phyloP scores from a whole-genome alignment of 2,888 invertebrate genomes.

The Eucera pruinosa region DNA sequence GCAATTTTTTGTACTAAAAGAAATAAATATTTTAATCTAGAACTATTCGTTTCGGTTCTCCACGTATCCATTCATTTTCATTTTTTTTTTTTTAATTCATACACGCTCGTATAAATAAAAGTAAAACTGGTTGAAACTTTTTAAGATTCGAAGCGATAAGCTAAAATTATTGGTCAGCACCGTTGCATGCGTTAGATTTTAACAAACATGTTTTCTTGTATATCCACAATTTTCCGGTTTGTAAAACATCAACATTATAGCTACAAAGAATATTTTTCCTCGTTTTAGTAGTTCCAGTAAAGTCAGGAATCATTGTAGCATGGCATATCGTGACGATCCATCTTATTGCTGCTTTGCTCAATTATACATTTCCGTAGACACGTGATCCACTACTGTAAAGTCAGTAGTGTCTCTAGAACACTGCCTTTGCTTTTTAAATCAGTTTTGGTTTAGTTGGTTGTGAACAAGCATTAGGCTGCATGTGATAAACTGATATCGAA shows the following conservation, averaged over 20 bases:
- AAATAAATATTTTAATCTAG: no score
- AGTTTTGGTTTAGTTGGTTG: neutral
- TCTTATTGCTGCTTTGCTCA: neutral
- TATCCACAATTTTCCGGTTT: neutral
- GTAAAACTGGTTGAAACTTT: no score
- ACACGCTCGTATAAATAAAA: no score
- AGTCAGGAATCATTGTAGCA: neutral
- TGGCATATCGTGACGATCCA: neutral
- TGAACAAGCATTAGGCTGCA: no score
- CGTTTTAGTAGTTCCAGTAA: neutral
- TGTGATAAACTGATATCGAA: neutral
- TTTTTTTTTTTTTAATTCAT: no score
- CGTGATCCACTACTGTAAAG: neutral
- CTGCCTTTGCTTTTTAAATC: neutral
- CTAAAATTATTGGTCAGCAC: neutral
- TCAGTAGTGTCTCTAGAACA: neutral
- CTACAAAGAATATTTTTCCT: conserved; percentile 1
- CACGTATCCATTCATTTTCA: no score
- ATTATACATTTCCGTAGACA: neutral
- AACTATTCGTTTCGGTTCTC: no score
- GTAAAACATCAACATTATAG: neutral
- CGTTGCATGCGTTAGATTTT: conserved; percentile 8
- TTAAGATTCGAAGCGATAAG: no score
- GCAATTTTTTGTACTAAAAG: no score
- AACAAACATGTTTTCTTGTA: neutral